phyloP scores from a whole-genome alignment of 2,888 invertebrate genomes.

The Drosophila cognata region DNA sequence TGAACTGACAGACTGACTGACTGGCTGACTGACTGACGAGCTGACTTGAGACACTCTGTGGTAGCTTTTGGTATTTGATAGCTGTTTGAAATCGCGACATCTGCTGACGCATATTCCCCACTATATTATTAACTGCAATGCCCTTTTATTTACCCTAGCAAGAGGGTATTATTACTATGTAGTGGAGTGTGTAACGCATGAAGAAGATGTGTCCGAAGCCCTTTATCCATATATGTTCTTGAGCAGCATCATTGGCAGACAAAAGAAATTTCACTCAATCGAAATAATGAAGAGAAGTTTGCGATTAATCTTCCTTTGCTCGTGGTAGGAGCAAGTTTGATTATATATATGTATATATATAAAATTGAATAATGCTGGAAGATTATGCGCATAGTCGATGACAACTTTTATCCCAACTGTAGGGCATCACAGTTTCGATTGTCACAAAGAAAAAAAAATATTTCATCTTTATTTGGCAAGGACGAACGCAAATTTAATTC shows the following conservation, averaged over 20 bases:
- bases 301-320: background rate
- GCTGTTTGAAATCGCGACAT: slow-evolving; percentile 70
- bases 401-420: background rate
- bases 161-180: background rate
- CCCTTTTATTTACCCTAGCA: slow-evolving; percentile 27
- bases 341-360: background rate
- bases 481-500: slow-evolving; percentile 58
- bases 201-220: no score
- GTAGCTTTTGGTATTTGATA: slow-evolving; percentile 74
- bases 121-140: slow-evolving; percentile 67
- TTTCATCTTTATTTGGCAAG: slow-evolving; percentile 25
- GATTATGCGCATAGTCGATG: background rate
- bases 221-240: background rate
- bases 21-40: slow-evolving; percentile 20
- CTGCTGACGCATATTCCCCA: slow-evolving; percentile 74
- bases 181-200: background rate
- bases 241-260: background rate
- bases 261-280: background rate
- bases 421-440: slow-evolving; percentile 13
- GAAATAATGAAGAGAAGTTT: background rate
- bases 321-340: background rate
- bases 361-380: background rate
- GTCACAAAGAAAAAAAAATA: no score
- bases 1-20: slow-evolving; percentile 2
- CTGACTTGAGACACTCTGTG: slow-evolving; percentile 29